Evolutionary conservation across 2,888 invertebrate species (phyloP), one percentile per base, ranked within the genome.

Genomic region (Leptopilina drosophilae): DNA sequence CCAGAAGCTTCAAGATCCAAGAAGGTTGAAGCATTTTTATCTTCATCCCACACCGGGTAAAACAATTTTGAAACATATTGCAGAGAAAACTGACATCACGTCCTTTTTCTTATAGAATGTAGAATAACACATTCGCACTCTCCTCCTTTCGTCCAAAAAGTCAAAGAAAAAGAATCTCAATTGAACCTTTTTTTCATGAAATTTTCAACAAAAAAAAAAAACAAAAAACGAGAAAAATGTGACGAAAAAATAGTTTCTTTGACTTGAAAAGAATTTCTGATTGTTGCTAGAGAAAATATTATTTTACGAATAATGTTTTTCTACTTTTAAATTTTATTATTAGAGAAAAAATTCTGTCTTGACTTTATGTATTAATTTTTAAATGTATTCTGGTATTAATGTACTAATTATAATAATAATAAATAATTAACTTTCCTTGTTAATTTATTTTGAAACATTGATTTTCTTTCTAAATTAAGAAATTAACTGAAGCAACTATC

Each of bases 61-160:
- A 89, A 89, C 89, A 89, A 88, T 89, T 89, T 89, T 86, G 86
- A 84, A 88, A 89, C 89, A 88, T 89, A 89, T 89, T 89, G 89
- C 87, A 84, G 86, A 84, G 81, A 84, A 83, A 83, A 78, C 78
- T 82, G 76, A 80, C 76, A 77, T 77, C 81, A 76, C 42, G 42
- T 78, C 75, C 53, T 82, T 82, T 81, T 81, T 84, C 82, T 81
- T 83, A 64, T 80, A 81, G 84, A 86, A 83, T 83, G 85, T 85
- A 85, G 86, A 88, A 87, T 87, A 88, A 87, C 85, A 86, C 87
- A 87, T 88, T 84, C 84, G 83, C 82, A 73, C 73, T 53, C 56
- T 73, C 26, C 49, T 73, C 11, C 26, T 62, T 62, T 62, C 9
- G 20, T 33, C 62, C 15, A 15, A 62, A 62, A 8, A 59, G 59